Conservation (phyloP, 2,113 vertebrate species). For the Anguilla rostrata region DNA sequence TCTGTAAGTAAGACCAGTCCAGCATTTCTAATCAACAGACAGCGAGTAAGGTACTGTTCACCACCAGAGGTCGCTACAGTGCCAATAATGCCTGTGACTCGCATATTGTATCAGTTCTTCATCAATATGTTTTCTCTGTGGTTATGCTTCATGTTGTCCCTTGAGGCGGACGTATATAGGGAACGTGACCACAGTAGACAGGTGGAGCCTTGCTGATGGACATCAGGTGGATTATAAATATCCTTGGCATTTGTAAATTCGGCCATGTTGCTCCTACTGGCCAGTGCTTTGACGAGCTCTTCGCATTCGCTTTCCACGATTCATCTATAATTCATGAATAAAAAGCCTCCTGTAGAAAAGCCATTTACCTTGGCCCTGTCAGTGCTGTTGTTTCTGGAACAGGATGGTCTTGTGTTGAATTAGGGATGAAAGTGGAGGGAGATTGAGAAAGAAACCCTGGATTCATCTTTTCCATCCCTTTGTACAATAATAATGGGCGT, state of each 20-base stretch:
- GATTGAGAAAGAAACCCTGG: background rate
- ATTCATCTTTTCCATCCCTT: background rate
- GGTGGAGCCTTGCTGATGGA: background rate
- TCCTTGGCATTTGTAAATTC: background rate
- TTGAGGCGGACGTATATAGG: background rate
- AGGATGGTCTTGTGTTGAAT: background rate
- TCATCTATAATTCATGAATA: slow-evolving; percentile 20
- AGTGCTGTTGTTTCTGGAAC: background rate
- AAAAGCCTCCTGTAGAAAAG: background rate
- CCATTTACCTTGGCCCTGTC: background rate
- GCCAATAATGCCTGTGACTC: background rate
- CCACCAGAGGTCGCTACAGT: background rate
- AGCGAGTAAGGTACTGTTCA: background rate
- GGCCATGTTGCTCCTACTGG: background rate
- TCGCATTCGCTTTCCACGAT: background rate
- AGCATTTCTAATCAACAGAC: background rate
- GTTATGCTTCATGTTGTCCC: background rate
- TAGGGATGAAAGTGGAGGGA: background rate
- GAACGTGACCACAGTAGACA: background rate
- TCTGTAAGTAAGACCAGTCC: background rate
- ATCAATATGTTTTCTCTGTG: slow-evolving; percentile 1
- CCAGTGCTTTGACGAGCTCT: background rate
- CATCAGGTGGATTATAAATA: slow-evolving; percentile 6
- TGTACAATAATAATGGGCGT: too few relatives aligned
- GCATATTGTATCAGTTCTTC: background rate